Conservation (phyloP, 2,888 invertebrate genomes). For the Lordiphosa fenestrarum region DNA sequence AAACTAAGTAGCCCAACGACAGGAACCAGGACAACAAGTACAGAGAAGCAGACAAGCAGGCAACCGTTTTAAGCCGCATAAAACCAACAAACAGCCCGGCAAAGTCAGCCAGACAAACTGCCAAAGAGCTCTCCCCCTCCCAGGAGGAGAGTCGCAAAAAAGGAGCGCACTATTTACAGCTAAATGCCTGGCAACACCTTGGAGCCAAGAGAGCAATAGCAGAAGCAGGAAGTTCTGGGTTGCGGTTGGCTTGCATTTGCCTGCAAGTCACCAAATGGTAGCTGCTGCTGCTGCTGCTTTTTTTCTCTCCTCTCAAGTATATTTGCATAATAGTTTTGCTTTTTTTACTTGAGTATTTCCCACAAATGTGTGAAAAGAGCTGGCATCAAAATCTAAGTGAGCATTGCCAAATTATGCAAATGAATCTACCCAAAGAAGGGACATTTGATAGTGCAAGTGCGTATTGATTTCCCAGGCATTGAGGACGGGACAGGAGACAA, state of each 20-base stretch:
- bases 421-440: slow-evolving; percentile 12
- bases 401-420: slow-evolving; percentile 68
- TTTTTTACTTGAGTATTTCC: slow-evolving; percentile 2
- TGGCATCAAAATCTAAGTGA: slow-evolving; percentile 51
- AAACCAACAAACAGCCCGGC: slow-evolving; percentile 42
- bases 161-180: slow-evolving; percentile 38
- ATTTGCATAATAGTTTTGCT: slow-evolving; percentile 56
- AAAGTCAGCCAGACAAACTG: slow-evolving; percentile 31
- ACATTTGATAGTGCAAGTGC: too few species aligned
- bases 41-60: slow-evolving; percentile 22
- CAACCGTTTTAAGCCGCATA: slow-evolving; percentile 61
- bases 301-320: slow-evolving; percentile 42
- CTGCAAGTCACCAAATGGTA: slow-evolving; percentile 32
- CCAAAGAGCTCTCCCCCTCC: slow-evolving; percentile 8
- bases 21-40: slow-evolving; percentile 25
- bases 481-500: too few species aligned
- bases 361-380: slow-evolving; percentile 32
- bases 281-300: slow-evolving; percentile 17
- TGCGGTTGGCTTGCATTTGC: slow-evolving; percentile 31
- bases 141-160: slow-evolving; percentile 9
- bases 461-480: too few species aligned
- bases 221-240: background rate
- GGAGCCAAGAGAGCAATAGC: slow-evolving; percentile 4
- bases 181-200: slow-evolving; percentile 61
- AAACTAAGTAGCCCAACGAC: slow-evolving; percentile 53